Base-by-base conservation (phyloP, 2,888 invertebrate genomes). In the Zaprionus obscuricornis region DNA sequence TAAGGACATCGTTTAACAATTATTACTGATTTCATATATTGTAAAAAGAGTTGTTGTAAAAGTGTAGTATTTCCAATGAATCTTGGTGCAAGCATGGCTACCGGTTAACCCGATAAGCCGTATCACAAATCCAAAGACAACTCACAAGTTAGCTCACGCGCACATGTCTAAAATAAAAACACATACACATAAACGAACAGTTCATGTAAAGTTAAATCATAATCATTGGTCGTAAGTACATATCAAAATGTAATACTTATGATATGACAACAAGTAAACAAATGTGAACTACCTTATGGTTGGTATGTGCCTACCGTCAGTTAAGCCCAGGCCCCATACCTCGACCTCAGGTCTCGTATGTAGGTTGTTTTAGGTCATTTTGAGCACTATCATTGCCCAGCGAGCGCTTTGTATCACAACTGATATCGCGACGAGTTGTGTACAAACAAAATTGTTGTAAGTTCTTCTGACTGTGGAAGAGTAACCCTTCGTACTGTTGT, bases 371-470 rank as follows among this genome's bases (percentile, higher is more conserved):
- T 51, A 42, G 45, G 37, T 57, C 72, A 73, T 52, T 49, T 46
- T 24, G 42, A 27, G 52, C 51, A 81, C 33, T 74, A 74, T 74
- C 74, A 69, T n/a, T n/a, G n/a, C n/a, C n/a, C 29, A 20, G 24
- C 50, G 26, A 7, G 54, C 51, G 36, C 50, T 50, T 51, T 74
- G 43, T 74, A 72, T 72, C 74, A 58, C 50, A 47, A 51, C 52
- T 65, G 71, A 60, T 71, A 71, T 74, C 69, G 51, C 60, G 26
- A 60, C 74, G 65, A 68, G 64, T 59, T 58, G 45, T 74, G 46
- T 70, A 62, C 70, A 72, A 72, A 72, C 46, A 72, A 62, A 45
- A 45, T 57, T 54, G 47, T 51, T 57, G 66, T 56, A 69, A 50
- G 34, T 50, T n/a, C 8, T 8, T 6, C 10, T 40, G 50, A 49